Conservation (phyloP, 1,140 invertebrate species). For the Hesperophylax magnus region DNA sequence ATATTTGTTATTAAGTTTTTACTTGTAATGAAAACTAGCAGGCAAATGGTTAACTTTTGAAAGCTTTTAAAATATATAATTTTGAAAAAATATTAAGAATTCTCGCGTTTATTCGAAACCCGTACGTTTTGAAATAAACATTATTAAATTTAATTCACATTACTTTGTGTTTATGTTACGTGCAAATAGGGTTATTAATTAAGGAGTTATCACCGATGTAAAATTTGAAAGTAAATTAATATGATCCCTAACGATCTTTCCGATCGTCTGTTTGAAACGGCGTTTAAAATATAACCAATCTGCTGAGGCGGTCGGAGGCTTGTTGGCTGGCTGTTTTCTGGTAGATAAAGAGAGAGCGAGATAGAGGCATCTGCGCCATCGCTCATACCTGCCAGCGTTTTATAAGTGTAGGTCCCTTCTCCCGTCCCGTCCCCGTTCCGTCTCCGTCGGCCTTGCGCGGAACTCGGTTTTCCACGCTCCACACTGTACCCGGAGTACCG, state of each 20-base stretch:
- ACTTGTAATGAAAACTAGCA: too few species aligned
- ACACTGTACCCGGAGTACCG: slow-evolving; percentile 14
- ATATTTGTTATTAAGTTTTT: too few species aligned
- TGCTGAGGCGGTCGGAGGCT: not conserved
- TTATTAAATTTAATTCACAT: too few species aligned
- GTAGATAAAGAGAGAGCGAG: not conserved
- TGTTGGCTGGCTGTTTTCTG: not conserved
- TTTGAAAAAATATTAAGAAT: too few species aligned
- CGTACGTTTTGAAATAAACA: too few species aligned
- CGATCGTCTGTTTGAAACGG: not conserved
- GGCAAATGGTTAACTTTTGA: too few species aligned
- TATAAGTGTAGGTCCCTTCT: too few species aligned
- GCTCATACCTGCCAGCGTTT: slow-evolving; percentile 8
- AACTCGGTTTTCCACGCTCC: not conserved
- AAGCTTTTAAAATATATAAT: too few species aligned
- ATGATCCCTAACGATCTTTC: slow-evolving; percentile 11
- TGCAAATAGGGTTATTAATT: too few species aligned
- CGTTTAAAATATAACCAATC: not conserved
- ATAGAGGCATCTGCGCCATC: slow-evolving; percentile 2
- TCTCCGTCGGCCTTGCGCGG: slow-evolving; percentile 8
- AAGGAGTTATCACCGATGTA: not conserved
- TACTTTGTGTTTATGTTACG: too few species aligned
- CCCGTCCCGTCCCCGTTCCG: slow-evolving; percentile 10
- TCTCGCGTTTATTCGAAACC: too few species aligned
- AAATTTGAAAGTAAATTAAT: not conserved